Evolutionary conservation across 1,140 invertebrate species (phyloP).

Genomic region (Leguminivora glycinivorella): DNA sequence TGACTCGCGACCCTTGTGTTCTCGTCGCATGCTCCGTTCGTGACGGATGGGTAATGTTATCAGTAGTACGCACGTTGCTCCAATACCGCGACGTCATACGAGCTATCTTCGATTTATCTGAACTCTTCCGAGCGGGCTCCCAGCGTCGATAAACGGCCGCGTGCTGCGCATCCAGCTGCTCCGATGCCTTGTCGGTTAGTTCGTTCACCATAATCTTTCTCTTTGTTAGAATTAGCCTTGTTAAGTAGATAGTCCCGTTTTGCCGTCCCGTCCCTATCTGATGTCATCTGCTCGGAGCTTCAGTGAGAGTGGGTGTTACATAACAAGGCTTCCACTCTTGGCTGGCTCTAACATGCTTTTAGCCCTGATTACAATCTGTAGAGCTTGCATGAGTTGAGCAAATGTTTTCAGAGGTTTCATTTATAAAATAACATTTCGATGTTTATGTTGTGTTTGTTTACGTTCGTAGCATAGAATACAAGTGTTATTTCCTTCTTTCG

Average conservation of each 20-base stretch:
- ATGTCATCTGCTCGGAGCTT: conserved; percentile 36
- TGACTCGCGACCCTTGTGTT: conserved; percentile 37
- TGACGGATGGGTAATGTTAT: conserved; percentile 57
- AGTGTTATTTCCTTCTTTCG: not conserved
- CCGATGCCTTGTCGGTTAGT: conserved; percentile 76
- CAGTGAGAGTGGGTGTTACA: conserved; percentile 53
- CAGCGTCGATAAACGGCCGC: conserved; percentile 55
- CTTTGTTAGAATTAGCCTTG: conserved; percentile 26
- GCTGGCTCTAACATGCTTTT: conserved; percentile 13
- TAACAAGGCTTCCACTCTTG: conserved; percentile 48
- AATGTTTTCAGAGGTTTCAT: not conserved
- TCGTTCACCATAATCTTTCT: conserved; percentile 20
- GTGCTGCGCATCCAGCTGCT: conserved; percentile 73
- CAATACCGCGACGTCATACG: conserved; percentile 33
- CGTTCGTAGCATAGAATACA: conserved; percentile 1
- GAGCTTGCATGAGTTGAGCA: not conserved
- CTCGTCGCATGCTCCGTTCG: conserved; percentile 39
- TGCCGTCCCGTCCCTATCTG: conserved; percentile 12
- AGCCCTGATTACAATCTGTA: not conserved
- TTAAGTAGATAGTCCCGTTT: conserved; percentile 28
- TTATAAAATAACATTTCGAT: conserved; percentile 2
- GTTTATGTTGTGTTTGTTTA: conserved; percentile 20
- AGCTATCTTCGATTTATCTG: conserved; percentile 35
- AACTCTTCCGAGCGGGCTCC: conserved; percentile 49
- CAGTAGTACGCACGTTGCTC: conserved; percentile 40